Percentiles rank a stretch among this genome's conserved stretches.
Evolutionary conservation across 2,888 invertebrate species (phyloP).

Genomic region (Melinopterus prodromus): DNA sequence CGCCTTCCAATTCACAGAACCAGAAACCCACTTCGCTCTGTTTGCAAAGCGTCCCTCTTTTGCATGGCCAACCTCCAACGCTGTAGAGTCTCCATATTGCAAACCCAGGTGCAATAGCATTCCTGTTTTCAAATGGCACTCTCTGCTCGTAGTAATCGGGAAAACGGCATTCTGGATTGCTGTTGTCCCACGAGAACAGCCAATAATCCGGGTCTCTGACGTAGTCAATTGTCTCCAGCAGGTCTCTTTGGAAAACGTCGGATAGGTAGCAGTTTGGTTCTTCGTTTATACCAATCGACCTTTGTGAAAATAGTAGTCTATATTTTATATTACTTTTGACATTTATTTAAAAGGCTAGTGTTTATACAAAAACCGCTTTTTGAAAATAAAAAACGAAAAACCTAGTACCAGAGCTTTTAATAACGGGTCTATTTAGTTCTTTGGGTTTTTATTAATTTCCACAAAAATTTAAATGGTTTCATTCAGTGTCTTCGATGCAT

Average conservation of each 20-base stretch:
- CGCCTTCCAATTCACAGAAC: constrained; percentile 82
- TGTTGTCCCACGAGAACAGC: constrained; percentile 81
- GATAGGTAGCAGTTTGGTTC: constrained; percentile 78
- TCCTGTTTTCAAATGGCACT: constrained; percentile 22
- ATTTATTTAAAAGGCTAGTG: not conserved
- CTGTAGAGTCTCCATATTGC: constrained; percentile 76
- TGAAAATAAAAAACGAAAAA: too few relatives aligned
- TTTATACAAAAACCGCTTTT: not conserved
- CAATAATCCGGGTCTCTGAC: constrained; percentile 73
- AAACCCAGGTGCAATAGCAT: constrained; percentile 27
- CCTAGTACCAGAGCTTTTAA: too few relatives aligned
- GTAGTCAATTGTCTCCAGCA: constrained; percentile 78
- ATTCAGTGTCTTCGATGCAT: too few relatives aligned
- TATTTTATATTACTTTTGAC: constrained; percentile 18
- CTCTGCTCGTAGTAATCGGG: constrained; percentile 50
- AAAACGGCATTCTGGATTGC: constrained; percentile 72
- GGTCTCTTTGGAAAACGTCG: constrained; percentile 79
- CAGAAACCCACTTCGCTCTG: constrained; percentile 85
- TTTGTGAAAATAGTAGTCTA: constrained; percentile 41
- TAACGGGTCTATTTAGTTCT: too few relatives aligned
- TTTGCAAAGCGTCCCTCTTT: constrained; percentile 71
- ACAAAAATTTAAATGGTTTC: too few relatives aligned
- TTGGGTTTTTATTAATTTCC: too few relatives aligned
- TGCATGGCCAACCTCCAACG: constrained; percentile 83
- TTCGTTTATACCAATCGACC: constrained; percentile 45